Conservation (phyloP, 1,140 invertebrate species). For the Drosophila pachea region DNA sequence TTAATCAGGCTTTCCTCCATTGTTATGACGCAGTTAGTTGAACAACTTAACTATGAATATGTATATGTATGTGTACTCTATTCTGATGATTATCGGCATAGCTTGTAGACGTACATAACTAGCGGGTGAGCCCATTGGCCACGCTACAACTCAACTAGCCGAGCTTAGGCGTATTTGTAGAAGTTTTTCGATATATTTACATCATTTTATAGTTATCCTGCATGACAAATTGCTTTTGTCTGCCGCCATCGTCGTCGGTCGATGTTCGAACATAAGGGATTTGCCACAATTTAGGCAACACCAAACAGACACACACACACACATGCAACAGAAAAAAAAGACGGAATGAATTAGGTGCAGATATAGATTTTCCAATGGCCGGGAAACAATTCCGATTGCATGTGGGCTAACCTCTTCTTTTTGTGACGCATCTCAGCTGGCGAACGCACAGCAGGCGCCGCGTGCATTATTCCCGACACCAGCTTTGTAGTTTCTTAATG, state of each 20-base stretch:
- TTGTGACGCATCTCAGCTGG: constrained; percentile 76
- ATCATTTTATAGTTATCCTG: constrained; percentile 74
- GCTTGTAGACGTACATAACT: too few species aligned
- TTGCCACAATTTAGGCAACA: constrained; percentile 11
- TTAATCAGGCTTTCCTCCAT: too few species aligned
- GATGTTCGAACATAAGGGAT: not conserved
- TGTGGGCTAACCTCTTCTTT: constrained; percentile 69
- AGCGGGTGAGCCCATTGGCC: too few species aligned
- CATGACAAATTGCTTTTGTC: constrained; percentile 77
- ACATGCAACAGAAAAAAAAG: constrained; percentile 18
- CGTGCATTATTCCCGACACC: constrained; percentile 75
- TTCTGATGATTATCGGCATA: not conserved
- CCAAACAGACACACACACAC: constrained; percentile 16
- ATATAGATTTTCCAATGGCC: too few species aligned
- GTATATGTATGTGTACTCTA: not conserved
- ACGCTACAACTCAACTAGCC: not conserved
- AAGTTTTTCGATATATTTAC: constrained; percentile 55
- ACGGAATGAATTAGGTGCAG: not conserved
- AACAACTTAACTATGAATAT: not conserved
- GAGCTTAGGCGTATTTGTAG: not conserved
- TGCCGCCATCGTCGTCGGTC: constrained; percentile 22
- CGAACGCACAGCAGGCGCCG: constrained; percentile 67
- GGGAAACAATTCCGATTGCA: too few species aligned
- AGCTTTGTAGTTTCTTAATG: constrained; percentile 54
- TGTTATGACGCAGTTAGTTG: too few species aligned